Base-by-base conservation (phyloP, 2,113 vertebrate species). In the Symphodus melops region DNA sequence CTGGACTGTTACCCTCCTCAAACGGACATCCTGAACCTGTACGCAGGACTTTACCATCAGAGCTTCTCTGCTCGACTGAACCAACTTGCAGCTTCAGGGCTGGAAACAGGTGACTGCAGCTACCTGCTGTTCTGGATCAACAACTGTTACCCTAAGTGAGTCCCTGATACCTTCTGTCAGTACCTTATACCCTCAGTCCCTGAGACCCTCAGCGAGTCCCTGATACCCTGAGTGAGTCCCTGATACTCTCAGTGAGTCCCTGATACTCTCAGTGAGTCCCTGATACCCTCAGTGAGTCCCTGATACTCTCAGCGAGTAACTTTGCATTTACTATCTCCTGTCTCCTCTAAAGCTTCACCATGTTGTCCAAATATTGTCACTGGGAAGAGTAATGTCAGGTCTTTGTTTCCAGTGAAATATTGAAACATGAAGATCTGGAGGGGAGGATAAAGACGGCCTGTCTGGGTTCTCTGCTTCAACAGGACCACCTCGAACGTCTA, bases 51-150 rank as follows among this genome's bases (percentile, higher is more conserved):
- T 55, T 98, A 97, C 91, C 96, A 97, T 53, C 59, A 79, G 37
- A 81, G 69, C 4, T 95, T 98, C 84, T 93, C 95, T 0, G 81
- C 72, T 0, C 93, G 92, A 16, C 59, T 96, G 1, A 69, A 58
- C 4, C 46, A 86, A 61, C 54, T 90, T 14, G 71, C 91, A 1
- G 85, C 92, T 25, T 92, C 91, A 33, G 89, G 81, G 33, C 82
- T 95, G 58, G 92, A 91, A 9, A 37, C 81, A 1, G 92, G 95
- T 1, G 96, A 98, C 74, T 87, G 88, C 75, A 85, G 87, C 82
- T 94, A 96, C 61, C 86, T 99, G 72, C 94, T 98, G 68, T 65
- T 88, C 4, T 98, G 96, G 96, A 92, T 94, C 84, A 91, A 95
- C 42, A 89, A 92, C 46, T 60, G 85, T 49, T 99, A 97, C 23